Percentiles rank a stretch among this genome's conserved stretches.
Evolutionary conservation across 2,797 vertebrate genomes (phyloP).

Genomic region (Podarcis siculus): DNA sequence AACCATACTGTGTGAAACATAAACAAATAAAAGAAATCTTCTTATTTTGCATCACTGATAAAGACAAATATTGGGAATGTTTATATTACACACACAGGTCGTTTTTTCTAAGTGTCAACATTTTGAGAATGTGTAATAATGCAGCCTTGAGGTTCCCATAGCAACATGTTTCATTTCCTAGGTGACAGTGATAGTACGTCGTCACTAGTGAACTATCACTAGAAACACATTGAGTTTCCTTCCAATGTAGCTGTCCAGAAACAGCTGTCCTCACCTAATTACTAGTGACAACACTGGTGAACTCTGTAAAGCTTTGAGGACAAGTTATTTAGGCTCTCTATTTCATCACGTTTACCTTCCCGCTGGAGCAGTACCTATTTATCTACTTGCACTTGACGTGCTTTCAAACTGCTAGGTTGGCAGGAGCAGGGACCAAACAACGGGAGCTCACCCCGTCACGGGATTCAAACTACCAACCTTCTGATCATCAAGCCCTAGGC

Average conservation of each 20-base stretch:
- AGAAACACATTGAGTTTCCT: slow-evolving; percentile 60
- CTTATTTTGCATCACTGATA: slow-evolving; percentile 27
- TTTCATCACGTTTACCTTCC: background rate
- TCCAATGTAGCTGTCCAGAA: background rate
- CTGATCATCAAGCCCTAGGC: too few species aligned
- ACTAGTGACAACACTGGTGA: background rate
- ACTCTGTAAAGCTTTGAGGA: background rate
- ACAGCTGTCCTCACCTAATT: slow-evolving; percentile 2
- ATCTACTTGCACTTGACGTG: too few species aligned
- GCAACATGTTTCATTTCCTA: slow-evolving; percentile 78
- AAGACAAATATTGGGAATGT: background rate
- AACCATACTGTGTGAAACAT: slow-evolving; percentile 38
- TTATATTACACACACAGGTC: slow-evolving; percentile 25
- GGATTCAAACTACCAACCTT: too few species aligned
- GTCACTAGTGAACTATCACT: slow-evolving; percentile 72
- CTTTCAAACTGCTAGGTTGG: too few species aligned
- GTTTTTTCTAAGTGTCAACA: slow-evolving; percentile 66
- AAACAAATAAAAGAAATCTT: slow-evolving; percentile 18
- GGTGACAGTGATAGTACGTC: slow-evolving; percentile 75
- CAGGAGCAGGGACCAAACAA: too few species aligned
- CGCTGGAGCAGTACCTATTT: too few species aligned
- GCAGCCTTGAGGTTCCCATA: slow-evolving; percentile 76
- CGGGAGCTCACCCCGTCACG: too few species aligned
- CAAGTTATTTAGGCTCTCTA: background rate
- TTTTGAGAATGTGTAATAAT: slow-evolving; percentile 71